Percentiles rank a stretch among this genome's conserved stretches.
Conservation (phyloP, 2,113 vertebrate species). For the Haliaeetus leucogaster region DNA sequence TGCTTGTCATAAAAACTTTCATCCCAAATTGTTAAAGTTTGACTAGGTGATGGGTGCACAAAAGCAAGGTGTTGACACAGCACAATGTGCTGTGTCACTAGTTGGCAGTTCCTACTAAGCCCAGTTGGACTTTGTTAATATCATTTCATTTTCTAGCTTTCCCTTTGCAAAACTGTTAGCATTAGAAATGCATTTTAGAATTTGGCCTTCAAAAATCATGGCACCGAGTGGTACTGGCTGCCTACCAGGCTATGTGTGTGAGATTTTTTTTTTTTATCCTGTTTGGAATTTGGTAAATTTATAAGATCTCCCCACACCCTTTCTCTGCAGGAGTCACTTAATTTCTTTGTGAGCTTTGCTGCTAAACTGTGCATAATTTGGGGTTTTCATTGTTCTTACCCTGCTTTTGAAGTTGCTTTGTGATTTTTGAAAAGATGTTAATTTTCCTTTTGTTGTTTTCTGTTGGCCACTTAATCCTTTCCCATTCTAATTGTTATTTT, state of each 20-base stretch:
- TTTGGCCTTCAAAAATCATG: neutral
- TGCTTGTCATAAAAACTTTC: neutral
- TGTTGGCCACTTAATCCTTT: slow-evolving; percentile 61
- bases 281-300: slow-evolving; percentile 40
- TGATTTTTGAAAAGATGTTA: slow-evolving; percentile 63
- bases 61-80: neutral
- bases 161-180: neutral
- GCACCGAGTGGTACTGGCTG: neutral
- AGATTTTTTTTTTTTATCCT: slow-evolving; percentile 16
- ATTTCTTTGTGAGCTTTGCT: slow-evolving; percentile 45
- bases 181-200: neutral
- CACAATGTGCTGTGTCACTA: neutral
- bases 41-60: neutral
- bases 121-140: neutral
- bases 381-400: slow-evolving; percentile 42
- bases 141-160: neutral
- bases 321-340: slow-evolving; percentile 55
- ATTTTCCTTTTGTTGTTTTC: slow-evolving; percentile 60
- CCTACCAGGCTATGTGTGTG: slow-evolving; percentile 21
- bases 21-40: neutral
- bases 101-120: neutral
- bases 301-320: slow-evolving; percentile 46
- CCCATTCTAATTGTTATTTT: slow-evolving; percentile 53
- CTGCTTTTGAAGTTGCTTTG: slow-evolving; percentile 36
- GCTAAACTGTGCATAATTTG: slow-evolving; percentile 54